phyloP scores from a whole-genome alignment of 2,113 vertebrate genomes.

The Hypomesus transpacificus region DNA sequence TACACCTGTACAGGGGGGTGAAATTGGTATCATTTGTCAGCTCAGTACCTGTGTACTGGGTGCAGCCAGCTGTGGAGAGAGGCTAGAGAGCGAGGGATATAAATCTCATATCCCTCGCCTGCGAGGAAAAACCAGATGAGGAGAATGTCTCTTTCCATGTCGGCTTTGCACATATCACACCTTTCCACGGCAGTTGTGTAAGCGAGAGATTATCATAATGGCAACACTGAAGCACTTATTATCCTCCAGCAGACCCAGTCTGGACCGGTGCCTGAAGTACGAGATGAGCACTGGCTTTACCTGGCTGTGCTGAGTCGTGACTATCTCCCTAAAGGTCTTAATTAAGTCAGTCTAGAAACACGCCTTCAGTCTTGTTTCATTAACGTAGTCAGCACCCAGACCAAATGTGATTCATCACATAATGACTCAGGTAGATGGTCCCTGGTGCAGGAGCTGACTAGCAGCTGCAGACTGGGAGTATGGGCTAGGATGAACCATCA shows the following conservation, averaged over 20 bases:
- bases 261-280: too few relatives aligned
- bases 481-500: too few relatives aligned
- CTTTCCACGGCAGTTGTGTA: constrained; percentile 8
- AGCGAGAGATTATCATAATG: constrained; percentile 3
- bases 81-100: background rate
- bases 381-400: background rate
- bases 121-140: background rate
- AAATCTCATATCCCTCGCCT: constrained; percentile 13
- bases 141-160: background rate
- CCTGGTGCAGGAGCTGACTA: too few relatives aligned
- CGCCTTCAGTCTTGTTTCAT: background rate
- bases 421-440: too few relatives aligned
- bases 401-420: background rate
- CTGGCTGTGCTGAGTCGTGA: background rate
- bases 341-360: background rate
- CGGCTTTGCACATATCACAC: background rate
- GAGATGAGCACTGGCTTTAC: too few relatives aligned
- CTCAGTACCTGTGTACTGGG: background rate
- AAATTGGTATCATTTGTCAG: constrained; percentile 3
- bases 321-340: constrained; percentile 1
- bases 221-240: background rate
- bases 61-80: background rate
- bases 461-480: too few relatives aligned
- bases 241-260: too few relatives aligned
- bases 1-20: background rate